A percentile compares a stretch with the other conserved stretches of the same genome.
Conservation (phyloP, 1,140 invertebrate species). For the Eulimnadia texana region DNA sequence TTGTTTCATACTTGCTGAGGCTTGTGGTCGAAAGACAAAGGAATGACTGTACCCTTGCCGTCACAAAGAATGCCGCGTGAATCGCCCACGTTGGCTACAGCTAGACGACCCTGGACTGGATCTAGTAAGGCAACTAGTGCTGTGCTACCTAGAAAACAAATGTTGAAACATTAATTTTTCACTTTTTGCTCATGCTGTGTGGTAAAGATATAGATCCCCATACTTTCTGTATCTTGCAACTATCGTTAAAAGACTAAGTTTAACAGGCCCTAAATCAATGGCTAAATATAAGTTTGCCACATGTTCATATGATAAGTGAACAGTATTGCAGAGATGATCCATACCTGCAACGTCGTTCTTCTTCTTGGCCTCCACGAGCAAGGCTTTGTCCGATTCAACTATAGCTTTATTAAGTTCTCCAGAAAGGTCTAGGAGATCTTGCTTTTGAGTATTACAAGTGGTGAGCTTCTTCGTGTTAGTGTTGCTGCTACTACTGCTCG, state of each 20-base stretch:
- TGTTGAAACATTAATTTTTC: too few relatives aligned
- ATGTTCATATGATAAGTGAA: too few relatives aligned
- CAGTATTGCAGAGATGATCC: too few relatives aligned
- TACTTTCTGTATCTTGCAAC: too few relatives aligned
- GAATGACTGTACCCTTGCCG: constrained; percentile 69
- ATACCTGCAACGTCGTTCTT: constrained; percentile 68
- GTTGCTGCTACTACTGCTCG: background rate
- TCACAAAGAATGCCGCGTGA: constrained; percentile 90
- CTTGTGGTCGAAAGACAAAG: constrained; percentile 90
- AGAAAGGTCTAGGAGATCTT: constrained; percentile 10
- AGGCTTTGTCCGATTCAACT: constrained; percentile 55
- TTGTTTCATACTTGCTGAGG: constrained; percentile 87
- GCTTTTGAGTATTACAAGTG: background rate
- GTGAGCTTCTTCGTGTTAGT: background rate
- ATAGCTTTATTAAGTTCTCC: constrained; percentile 31
- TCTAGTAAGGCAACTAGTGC: constrained; percentile 75
- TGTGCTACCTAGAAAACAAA: constrained; percentile 64
- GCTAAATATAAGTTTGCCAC: too few relatives aligned
- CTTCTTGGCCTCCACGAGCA: constrained; percentile 64
- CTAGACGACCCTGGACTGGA: constrained; percentile 46
- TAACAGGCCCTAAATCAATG: background rate
- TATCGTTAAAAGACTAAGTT: too few relatives aligned
- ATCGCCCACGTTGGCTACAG: constrained; percentile 92
- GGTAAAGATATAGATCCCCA: too few relatives aligned
- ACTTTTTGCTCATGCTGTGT: background rate